Percentiles rank a stretch among this genome's conserved stretches.
Conservation (phyloP, 2,113 vertebrate species). For the Xiphorhynchus elegans region DNA sequence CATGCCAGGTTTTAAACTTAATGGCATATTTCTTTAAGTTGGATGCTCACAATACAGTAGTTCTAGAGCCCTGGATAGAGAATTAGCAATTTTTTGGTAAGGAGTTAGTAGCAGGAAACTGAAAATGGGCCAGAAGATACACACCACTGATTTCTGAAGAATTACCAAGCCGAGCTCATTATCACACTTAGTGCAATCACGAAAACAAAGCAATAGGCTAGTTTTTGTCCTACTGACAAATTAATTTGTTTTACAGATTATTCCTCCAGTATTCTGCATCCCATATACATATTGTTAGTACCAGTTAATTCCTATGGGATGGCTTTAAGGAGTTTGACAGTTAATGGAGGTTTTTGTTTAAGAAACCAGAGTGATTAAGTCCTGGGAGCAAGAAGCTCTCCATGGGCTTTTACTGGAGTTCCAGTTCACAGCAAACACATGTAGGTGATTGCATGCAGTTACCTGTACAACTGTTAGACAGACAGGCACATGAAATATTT, state of each 20-base stretch:
- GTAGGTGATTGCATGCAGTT: neutral
- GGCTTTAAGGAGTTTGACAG: neutral
- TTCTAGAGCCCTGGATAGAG: neutral
- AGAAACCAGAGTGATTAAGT: neutral
- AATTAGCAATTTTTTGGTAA: neutral
- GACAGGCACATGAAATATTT: neutral
- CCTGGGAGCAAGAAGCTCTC: neutral
- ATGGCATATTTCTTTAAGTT: neutral
- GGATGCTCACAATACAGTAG: neutral
- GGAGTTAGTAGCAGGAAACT: neutral
- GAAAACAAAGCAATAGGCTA: neutral
- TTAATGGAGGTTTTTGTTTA: neutral
- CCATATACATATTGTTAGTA: neutral
- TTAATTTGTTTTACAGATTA: neutral
- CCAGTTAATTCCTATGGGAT: neutral
- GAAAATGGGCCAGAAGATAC: neutral
- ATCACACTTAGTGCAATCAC: neutral
- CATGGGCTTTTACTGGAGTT: neutral
- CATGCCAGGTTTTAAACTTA: conserved; percentile 1
- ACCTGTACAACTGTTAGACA: neutral
- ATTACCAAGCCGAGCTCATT: neutral
- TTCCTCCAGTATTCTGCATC: neutral
- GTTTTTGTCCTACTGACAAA: neutral
- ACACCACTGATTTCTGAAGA: neutral
- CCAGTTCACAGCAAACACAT: neutral